These are phyloP conservation scores for Hydrozoanthus gracilis DNA, from an alignment of 92 coral and sea anemone genomes.

Conservation along the genomic window DNA sequence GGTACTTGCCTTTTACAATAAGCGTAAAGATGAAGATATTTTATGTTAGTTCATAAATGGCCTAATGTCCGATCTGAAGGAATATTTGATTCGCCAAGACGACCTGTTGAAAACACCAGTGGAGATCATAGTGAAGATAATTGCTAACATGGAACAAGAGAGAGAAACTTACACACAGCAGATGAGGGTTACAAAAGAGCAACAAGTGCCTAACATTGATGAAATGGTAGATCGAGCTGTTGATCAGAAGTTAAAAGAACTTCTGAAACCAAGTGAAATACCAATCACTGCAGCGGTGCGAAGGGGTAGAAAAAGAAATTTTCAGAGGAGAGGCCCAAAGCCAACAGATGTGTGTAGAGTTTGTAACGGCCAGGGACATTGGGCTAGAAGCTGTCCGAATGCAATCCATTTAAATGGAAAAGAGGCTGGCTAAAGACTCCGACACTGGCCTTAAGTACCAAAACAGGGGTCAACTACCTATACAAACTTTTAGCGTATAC, in stretches of 20 bases:
- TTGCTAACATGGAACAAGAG: conserved; percentile 58
- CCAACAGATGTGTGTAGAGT: conserved; percentile 28
- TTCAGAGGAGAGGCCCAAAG: conserved; percentile 51
- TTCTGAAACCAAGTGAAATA: conserved; percentile 34
- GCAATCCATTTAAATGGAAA: conserved; percentile 52
- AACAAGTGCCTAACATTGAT: conserved; percentile 6
- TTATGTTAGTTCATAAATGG: conserved; percentile 64
- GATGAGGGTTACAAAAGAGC: conserved; percentile 33
- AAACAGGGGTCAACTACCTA: conserved; percentile 51
- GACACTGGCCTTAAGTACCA: conserved; percentile 49
- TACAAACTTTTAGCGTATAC: conserved; percentile 38
- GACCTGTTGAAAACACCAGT: conserved; percentile 44
- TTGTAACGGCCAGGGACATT: conserved; percentile 40
- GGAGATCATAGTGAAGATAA: conserved; percentile 51
- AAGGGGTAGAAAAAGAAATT: conserved; percentile 55
- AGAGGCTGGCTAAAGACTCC: conserved; percentile 68
- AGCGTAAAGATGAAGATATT: conserved; percentile 56
- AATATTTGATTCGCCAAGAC: conserved; percentile 58
- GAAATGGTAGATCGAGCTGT: conserved; percentile 29
- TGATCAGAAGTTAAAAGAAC: conserved; percentile 53
- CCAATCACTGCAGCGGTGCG: conserved; percentile 60
- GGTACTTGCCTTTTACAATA: conserved; percentile 55
- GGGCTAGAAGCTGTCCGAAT: conserved; percentile 60
- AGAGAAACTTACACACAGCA: conserved; percentile 40
- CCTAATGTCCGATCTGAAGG: conserved; percentile 52